Conservation (phyloP, 2,113 vertebrate genomes). For the Crotophaga sulcirostris region DNA sequence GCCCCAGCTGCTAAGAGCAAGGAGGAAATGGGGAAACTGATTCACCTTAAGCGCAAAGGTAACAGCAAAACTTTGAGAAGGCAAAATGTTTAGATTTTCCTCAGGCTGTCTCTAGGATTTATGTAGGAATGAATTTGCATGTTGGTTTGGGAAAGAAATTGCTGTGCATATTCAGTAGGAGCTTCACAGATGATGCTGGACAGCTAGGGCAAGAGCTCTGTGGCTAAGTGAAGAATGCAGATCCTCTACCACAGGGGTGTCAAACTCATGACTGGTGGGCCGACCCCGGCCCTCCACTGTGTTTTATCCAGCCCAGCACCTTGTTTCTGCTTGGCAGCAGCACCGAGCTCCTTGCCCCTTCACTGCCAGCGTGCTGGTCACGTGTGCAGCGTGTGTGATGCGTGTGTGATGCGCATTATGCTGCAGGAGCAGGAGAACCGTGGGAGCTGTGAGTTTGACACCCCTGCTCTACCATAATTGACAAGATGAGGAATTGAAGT, state of each 20-base stretch:
- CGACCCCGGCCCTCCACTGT: no score
- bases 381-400: no score
- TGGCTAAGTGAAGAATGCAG: neutral
- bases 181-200: neutral
- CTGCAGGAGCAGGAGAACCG: no score
- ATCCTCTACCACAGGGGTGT: no score
- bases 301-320: no score
- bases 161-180: neutral
- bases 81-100: neutral
- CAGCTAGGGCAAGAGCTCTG: neutral
- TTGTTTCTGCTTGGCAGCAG: no score
- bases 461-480: no score
- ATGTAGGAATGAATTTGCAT: neutral
- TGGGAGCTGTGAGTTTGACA: no score
- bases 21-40: conserved; percentile 27
- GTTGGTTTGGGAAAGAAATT: neutral
- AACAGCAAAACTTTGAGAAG: neutral
- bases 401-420: no score
- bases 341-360: no score
- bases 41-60: conserved; percentile 17
- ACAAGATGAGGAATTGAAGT: neutral
- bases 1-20: neutral
- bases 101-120: neutral
- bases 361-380: no score
- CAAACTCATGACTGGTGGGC: no score